These are phyloP conservation scores for Sminthopsis crassicaudata DNA, from an alignment of 2,113 vertebrate genomes.

Conservation along the genomic window DNA sequence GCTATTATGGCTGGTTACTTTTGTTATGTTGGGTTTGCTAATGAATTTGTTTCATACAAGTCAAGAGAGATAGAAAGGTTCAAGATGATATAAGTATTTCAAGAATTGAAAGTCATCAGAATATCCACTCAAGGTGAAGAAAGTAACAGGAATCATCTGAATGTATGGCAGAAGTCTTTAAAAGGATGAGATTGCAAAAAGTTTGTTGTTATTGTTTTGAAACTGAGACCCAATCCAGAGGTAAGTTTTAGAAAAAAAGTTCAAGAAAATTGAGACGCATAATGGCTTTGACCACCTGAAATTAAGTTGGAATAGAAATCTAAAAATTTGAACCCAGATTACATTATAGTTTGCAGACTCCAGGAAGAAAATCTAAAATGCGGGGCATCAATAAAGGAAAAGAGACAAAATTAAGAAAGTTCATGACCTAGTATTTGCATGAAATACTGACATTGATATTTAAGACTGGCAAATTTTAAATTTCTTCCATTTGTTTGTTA, in stretches of 20 bases:
- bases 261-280: not conserved
- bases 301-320: not conserved
- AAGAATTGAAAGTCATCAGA: not conserved
- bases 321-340: not conserved
- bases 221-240: not conserved
- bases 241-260: not conserved
- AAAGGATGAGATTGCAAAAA: not conserved
- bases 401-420: not conserved
- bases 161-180: not conserved
- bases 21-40: not conserved
- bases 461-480: not conserved
- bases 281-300: not conserved
- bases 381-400: not conserved
- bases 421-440: not conserved
- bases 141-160: not conserved
- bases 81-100: not conserved
- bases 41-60: not conserved
- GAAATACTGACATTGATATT: not conserved
- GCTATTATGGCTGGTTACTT: not conserved
- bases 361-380: not conserved
- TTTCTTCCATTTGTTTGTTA: not conserved
- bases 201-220: not conserved
- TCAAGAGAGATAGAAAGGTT: not conserved
- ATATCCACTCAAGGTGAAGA: not conserved
- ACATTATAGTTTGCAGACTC: not conserved